These are phyloP conservation scores for Capricornis sumatraensis DNA, from an alignment of 2,113 vertebrate species.

Conservation along the genomic window DNA sequence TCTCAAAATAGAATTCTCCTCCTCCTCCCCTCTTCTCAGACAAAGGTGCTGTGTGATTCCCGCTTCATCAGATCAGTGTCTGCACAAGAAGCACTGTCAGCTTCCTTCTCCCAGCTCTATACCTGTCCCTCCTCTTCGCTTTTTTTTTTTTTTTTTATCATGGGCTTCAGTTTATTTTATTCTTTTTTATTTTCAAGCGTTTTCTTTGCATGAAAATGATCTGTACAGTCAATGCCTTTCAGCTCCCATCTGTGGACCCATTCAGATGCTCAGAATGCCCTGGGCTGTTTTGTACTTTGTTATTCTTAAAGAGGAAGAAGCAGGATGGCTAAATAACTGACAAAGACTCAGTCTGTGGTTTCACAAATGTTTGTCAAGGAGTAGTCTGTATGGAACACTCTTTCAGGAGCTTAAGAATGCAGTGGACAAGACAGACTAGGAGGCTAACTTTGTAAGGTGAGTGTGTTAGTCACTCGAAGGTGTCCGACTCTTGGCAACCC, in stretches of 20 bases:
- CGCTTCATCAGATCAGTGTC: not conserved
- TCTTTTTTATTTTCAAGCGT: not conserved
- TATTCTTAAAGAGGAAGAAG: not conserved
- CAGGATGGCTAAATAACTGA: accelerated
- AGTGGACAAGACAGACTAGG: not conserved
- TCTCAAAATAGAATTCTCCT: slow-evolving; percentile 43
- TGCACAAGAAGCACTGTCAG: not conserved
- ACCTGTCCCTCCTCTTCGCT: not conserved
- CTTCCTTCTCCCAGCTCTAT: not conserved
- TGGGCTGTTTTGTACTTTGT: not conserved
- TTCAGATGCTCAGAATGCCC: not conserved
- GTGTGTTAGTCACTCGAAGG: not conserved
- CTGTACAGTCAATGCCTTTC: not conserved
- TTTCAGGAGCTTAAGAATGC: too few species aligned
- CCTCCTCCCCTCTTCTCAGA: not conserved
- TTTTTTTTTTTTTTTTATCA: not conserved
- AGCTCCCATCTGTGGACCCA: not conserved
- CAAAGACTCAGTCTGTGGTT: not conserved
- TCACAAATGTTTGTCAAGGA: not conserved
- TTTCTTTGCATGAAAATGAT: not conserved
- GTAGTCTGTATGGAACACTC: not conserved
- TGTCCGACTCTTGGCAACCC: not conserved
- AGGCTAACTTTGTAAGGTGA: not conserved
- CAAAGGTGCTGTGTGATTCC: not conserved
- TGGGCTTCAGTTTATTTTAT: not conserved